Evolutionary conservation across 2,797 vertebrate species (phyloP).

Genomic region (Pipistrellus pygmaeus): DNA sequence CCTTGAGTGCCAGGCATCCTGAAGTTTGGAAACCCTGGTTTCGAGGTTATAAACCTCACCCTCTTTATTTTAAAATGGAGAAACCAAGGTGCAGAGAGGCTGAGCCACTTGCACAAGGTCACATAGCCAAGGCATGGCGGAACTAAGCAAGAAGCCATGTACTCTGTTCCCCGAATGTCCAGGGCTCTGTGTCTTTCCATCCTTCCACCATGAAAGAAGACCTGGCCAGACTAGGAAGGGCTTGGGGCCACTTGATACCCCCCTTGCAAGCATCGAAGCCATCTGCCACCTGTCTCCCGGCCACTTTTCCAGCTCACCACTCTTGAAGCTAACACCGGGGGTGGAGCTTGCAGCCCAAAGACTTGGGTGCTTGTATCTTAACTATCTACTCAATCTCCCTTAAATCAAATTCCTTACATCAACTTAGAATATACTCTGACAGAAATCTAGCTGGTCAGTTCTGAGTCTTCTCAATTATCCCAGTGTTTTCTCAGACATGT

Average conservation of each 20-base stretch:
- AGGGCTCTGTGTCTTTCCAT: not conserved
- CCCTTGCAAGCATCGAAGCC: accelerated
- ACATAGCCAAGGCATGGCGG: not conserved
- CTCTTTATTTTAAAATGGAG: constrained; percentile 32
- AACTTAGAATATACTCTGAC: not conserved
- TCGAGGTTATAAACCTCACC: not conserved
- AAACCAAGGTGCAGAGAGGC: not conserved
- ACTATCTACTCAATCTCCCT: not conserved
- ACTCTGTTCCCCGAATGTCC: not conserved
- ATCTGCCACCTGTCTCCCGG: not conserved
- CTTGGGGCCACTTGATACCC: not conserved
- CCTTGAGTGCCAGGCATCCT: not conserved
- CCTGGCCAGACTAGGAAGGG: not conserved
- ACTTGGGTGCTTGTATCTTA: not conserved
- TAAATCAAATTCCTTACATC: not conserved
- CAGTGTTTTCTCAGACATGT: not conserved
- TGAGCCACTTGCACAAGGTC: not conserved
- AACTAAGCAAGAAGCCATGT: not conserved
- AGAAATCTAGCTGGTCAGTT: not conserved
- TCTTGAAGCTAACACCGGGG: not conserved
- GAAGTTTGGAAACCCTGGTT: not conserved
- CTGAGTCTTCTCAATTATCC: not conserved
- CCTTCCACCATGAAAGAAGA: not conserved
- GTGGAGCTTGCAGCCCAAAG: not conserved
- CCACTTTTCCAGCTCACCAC: not conserved